Evolutionary conservation across 2,797 vertebrate species (phyloP).

Genomic region (Halcyon smyrnensis): DNA sequence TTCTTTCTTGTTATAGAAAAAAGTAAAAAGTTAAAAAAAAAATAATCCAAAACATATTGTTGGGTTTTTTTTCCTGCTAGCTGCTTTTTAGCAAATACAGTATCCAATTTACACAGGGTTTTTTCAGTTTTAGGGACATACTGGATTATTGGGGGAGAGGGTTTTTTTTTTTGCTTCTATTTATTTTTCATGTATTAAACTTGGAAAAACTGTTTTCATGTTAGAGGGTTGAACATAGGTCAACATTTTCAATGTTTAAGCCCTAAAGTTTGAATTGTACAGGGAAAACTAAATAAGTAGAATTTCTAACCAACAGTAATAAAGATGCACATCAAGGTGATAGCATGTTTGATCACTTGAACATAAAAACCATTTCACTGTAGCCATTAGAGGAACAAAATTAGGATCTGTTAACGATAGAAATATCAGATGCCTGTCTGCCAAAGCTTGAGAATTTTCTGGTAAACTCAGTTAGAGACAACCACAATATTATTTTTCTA

Average conservation of each 20-base stretch:
- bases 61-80: neutral
- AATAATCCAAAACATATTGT: no score
- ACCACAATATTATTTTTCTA: neutral
- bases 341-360: neutral
- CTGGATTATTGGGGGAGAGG: neutral
- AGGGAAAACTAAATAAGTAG: neutral
- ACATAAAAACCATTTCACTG: neutral
- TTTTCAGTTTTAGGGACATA: neutral
- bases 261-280: neutral
- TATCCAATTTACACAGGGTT: fast-evolving
- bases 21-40: neutral
- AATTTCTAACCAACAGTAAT: neutral
- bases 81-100: neutral
- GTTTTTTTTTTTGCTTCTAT: neutral
- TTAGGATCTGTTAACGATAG: neutral
- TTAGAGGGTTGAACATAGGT: neutral
- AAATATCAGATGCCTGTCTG: neutral
- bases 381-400: neutral
- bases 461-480: neutral
- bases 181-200: neutral
- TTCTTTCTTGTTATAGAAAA: neutral
- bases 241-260: neutral
- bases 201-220: neutral
- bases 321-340: neutral
- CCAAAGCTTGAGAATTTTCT: neutral